Conservation (phyloP, 2,113 vertebrate species). For the Alligator sinensis region DNA sequence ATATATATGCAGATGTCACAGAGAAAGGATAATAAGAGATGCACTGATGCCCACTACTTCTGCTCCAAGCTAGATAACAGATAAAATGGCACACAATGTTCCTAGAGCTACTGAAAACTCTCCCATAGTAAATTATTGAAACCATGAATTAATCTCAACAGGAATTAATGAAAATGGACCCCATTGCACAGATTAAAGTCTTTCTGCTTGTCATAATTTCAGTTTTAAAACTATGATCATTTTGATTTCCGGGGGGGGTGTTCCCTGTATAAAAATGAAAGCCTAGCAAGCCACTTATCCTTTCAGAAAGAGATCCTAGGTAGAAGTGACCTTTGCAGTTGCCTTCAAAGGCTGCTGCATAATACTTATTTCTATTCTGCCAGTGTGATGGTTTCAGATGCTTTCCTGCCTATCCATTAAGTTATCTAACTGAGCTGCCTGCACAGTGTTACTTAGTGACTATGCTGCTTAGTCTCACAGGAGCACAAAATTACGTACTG, state of each 20-base stretch:
- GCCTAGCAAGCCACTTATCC: slow-evolving; percentile 1
- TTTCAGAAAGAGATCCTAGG: not conserved
- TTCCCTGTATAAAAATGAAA: not conserved
- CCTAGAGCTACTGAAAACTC: not conserved
- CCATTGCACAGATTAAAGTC: not conserved
- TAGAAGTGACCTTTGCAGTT: slow-evolving; percentile 8
- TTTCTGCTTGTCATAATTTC: not conserved
- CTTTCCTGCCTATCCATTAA: slow-evolving; percentile 27
- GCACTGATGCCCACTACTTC: not conserved
- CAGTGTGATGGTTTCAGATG: slow-evolving; percentile 1
- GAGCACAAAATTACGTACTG: not conserved
- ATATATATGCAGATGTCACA: not conserved
- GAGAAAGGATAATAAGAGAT: not conserved
- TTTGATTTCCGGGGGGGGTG: not conserved
- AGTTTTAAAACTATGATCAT: not conserved
- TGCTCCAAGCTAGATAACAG: not conserved
- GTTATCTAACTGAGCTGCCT: slow-evolving; percentile 42
- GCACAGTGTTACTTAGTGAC: slow-evolving; percentile 47
- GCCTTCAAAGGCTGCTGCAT: not conserved
- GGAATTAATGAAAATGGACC: not conserved
- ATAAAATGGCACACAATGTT: not conserved
- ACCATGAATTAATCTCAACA: not conserved
- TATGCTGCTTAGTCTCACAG: slow-evolving; percentile 1
- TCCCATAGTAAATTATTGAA: not conserved
- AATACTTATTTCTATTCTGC: slow-evolving; percentile 20